Base-by-base conservation (phyloP, 2,888 invertebrate species). In the Diarsia rubi region DNA sequence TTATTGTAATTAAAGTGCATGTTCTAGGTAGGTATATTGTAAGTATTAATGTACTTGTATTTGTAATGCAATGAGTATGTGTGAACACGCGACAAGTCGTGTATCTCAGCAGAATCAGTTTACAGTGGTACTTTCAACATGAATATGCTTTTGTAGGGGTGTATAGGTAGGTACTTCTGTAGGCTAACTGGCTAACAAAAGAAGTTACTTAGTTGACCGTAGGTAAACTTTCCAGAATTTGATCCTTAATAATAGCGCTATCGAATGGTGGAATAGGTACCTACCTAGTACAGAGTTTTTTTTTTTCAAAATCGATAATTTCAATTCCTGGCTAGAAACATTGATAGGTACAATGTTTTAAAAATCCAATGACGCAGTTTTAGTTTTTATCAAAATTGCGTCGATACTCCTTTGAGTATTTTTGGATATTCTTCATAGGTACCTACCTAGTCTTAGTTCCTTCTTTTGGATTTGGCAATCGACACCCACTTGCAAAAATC, bases 111-210 rank as follows among this genome's bases (percentile, higher is more conserved):
- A 47, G 44, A 59, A 64, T 52, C 24, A 37, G 49, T 69, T 52
- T 44, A 69, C 44, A 57, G 24, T n/a, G 44, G 37, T 69, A 77
- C 70, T 77, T 59, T 59, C 49, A 59, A 78, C 64, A 27, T 69
- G 16, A 47, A 67, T 52, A 60, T 37, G 19, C 57, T 9, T 54
- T n/a, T 21, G 12, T 47, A 42, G 8, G 19, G 45, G 14, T 42
- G n/a, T n/a, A n/a, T n/a, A n/a, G n/a, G n/a, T n/a, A n/a, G n/a
- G 37, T 27, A 24, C n/a, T 16, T 37, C 21, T n/a, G 14, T 62
- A 62, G 37, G 37, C 4, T 16, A 31, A 59, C 2, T 47, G 37
- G 37, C 4, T 16, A 31, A 59, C 2, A 47, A 47, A 47, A 57
- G 24, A 37, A 52, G 5, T 21, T 49, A 21, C 9, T 3, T 49